Percentiles rank a stretch among this genome's conserved stretches.
Evolutionary conservation across 1,140 invertebrate genomes (phyloP).

Genomic region (Ctenoplectra terminalis): DNA sequence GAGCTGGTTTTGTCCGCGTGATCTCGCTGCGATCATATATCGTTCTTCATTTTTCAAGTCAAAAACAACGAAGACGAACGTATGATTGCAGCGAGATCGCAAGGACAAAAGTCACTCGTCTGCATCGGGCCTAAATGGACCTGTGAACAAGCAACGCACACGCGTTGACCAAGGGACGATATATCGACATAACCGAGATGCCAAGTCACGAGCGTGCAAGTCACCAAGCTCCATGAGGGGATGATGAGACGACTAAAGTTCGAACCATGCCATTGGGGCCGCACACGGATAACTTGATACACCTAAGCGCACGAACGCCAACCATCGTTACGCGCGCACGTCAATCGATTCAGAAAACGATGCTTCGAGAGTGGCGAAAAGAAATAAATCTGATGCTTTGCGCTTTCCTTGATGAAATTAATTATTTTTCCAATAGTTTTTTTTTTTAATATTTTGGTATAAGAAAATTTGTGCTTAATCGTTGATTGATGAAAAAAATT

Average conservation of each 20-base stretch:
- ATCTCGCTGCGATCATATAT: too few relatives aligned
- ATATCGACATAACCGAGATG: constrained; percentile 51
- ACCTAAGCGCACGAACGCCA: constrained; percentile 50
- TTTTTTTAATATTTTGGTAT: too few relatives aligned
- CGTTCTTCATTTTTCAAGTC: too few relatives aligned
- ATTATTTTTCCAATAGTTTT: too few relatives aligned
- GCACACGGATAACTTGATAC: constrained; percentile 67
- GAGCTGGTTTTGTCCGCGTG: too few relatives aligned
- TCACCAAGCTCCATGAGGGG: constrained; percentile 63
- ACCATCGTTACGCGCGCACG: constrained; percentile 53
- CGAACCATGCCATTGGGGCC: constrained; percentile 24
- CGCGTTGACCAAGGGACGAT: constrained; percentile 32
- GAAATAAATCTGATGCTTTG: neutral
- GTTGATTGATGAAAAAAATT: too few relatives aligned
- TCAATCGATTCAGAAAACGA: constrained; percentile 50
- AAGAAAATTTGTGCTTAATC: too few relatives aligned
- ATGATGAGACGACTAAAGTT: constrained; percentile 68
- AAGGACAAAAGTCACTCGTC: too few relatives aligned
- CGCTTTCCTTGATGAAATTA: too few relatives aligned
- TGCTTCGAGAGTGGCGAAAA: constrained; percentile 2
- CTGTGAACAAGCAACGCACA: constrained; percentile 34
- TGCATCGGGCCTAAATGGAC: too few relatives aligned
- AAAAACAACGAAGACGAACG: too few relatives aligned
- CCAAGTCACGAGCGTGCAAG: constrained; percentile 64
- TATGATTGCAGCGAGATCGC: too few relatives aligned